Conservation (phyloP, 1,140 invertebrate species). For the Heliconius eleuchia region DNA sequence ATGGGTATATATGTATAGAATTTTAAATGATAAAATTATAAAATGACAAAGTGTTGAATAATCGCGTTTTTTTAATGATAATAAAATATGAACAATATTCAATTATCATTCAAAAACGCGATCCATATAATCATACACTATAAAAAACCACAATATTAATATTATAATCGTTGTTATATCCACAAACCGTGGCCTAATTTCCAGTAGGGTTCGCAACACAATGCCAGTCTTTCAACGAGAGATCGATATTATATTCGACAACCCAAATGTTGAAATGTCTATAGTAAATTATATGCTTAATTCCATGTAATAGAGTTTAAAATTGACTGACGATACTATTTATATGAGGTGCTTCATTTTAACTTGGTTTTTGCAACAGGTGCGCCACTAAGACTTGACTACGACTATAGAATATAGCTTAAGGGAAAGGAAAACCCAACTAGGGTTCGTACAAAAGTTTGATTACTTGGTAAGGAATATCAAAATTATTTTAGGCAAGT, state of each 20-base stretch:
- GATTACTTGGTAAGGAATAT: slow-evolving; percentile 25
- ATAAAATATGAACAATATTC: too few species aligned
- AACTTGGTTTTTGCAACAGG: slow-evolving; percentile 35
- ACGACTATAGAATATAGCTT: slow-evolving; percentile 19
- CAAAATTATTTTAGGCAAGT: neutral
- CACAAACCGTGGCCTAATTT: slow-evolving; percentile 33
- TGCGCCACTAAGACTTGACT: slow-evolving; percentile 33
- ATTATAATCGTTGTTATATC: slow-evolving; percentile 19
- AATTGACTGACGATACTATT: neutral
- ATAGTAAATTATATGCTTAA: neutral
- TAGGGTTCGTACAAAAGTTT: slow-evolving; percentile 32
- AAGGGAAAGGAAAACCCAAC: slow-evolving; percentile 11
- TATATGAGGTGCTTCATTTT: slow-evolving; percentile 15
- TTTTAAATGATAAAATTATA: too few species aligned
- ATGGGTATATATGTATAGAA: too few species aligned
- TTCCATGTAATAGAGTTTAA: neutral
- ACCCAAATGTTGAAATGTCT: slow-evolving; percentile 18
- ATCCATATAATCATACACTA: too few species aligned
- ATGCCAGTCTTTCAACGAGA: slow-evolving; percentile 23
- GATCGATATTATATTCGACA: slow-evolving; percentile 36
- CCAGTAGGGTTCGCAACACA: slow-evolving; percentile 34
- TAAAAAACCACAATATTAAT: neutral
- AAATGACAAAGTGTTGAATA: too few species aligned
- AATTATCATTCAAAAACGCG: too few species aligned
- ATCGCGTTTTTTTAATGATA: too few species aligned